phyloP scores from a whole-genome alignment of 1,140 invertebrate species.

The Drosophila ironensis region DNA sequence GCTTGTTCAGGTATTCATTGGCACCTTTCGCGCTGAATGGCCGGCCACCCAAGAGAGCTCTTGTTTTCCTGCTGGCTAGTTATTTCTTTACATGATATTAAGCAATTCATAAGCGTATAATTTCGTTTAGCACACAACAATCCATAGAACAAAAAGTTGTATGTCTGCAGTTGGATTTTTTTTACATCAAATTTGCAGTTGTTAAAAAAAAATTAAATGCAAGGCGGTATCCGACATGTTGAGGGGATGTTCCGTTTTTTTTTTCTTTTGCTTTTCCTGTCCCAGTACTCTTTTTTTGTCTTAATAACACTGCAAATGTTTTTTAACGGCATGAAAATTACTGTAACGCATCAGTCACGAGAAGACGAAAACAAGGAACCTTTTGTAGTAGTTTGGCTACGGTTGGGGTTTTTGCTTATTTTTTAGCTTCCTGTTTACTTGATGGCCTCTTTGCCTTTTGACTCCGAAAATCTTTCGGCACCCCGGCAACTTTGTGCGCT shows the following conservation, averaged over 20 bases:
- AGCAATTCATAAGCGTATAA: conserved; percentile 74
- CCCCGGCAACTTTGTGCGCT: conserved; percentile 7
- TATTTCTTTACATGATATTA: conserved; percentile 55
- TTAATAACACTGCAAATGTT: conserved; percentile 71
- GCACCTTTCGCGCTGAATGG: no score
- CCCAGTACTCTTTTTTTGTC: conserved; percentile 3
- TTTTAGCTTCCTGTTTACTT: not conserved
- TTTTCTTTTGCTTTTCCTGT: no score
- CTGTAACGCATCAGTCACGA: conserved; percentile 81
- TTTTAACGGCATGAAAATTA: conserved; percentile 77
- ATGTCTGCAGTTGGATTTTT: conserved; percentile 72
- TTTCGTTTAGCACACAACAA: conserved; percentile 56
- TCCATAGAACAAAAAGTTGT: conserved; percentile 22
- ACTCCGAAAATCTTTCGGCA: conserved; percentile 29
- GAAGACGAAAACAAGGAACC: conserved; percentile 29
- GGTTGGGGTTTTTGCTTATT: not conserved
- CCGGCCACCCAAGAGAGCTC: no score
- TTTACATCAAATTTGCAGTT: conserved; percentile 72
- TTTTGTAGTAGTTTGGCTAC: not conserved
- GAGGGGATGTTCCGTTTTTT: conserved; percentile 23
- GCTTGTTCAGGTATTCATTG: conserved; percentile 47
- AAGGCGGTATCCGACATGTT: conserved; percentile 41
- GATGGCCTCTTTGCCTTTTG: not conserved
- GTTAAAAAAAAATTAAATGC: conserved; percentile 27
- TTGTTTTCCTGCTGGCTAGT: not conserved